Evolutionary conservation across 2,888 invertebrate genomes (phyloP).

Genomic region (Andrena trimmerana): DNA sequence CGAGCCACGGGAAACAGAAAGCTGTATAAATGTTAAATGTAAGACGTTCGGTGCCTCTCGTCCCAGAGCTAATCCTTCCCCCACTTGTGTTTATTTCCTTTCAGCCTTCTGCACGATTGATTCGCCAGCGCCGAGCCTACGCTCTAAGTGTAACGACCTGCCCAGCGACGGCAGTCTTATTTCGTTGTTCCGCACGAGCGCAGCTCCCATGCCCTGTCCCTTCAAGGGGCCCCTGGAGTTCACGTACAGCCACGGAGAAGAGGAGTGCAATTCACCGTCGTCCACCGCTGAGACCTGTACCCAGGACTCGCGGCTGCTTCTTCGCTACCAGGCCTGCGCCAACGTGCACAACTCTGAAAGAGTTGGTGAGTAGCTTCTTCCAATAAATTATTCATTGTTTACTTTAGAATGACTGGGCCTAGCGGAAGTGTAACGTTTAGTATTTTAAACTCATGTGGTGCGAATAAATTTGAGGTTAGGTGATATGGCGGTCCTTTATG

Average conservation of each 20-base stretch:
- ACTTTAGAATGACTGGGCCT: too few relatives aligned
- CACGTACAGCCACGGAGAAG: slow-evolving; percentile 91
- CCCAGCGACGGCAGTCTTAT: slow-evolving; percentile 90
- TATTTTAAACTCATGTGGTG: too few relatives aligned
- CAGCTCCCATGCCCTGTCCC: slow-evolving; percentile 91
- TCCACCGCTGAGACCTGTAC: slow-evolving; percentile 94
- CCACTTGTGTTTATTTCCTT: background rate
- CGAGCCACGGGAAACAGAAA: too few relatives aligned
- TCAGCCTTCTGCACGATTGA: slow-evolving; percentile 71
- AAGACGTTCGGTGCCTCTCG: too few relatives aligned
- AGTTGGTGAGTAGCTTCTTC: slow-evolving; percentile 87
- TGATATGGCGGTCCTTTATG: background rate
- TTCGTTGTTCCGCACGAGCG: slow-evolving; percentile 91
- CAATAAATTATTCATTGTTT: background rate
- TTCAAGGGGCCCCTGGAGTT: slow-evolving; percentile 93
- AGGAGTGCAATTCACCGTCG: slow-evolving; percentile 91
- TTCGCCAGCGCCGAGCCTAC: slow-evolving; percentile 44
- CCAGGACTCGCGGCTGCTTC: slow-evolving; percentile 91
- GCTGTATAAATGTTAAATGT: too few relatives aligned
- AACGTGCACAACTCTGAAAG: slow-evolving; percentile 92
- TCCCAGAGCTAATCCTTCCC: background rate
- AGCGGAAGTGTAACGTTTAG: too few relatives aligned
- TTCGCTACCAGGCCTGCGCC: slow-evolving; percentile 94
- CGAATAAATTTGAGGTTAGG: background rate
- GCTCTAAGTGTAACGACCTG: slow-evolving; percentile 87